Conservation (phyloP, 2,797 vertebrate genomes). For the Thripadectes ignobilis region DNA sequence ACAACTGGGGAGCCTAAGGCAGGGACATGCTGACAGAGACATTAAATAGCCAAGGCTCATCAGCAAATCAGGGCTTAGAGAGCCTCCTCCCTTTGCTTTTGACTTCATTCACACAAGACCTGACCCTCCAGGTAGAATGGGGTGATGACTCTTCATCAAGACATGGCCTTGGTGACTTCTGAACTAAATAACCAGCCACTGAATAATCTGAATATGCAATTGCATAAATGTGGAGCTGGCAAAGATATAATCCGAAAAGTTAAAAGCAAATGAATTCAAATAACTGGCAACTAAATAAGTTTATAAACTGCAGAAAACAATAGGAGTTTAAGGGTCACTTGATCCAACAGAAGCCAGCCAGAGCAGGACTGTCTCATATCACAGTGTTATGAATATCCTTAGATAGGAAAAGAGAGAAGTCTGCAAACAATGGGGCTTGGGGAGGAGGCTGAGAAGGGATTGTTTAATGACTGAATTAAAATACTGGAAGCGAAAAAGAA, state of each 20-base stretch:
- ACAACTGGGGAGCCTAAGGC: conserved; percentile 14
- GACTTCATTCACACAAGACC: background rate
- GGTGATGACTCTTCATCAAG: background rate
- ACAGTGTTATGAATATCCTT: conserved; percentile 24
- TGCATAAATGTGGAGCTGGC: background rate
- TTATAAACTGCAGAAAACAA: conserved; percentile 45
- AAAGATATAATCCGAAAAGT: background rate
- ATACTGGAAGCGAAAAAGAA: background rate
- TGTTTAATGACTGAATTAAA: conserved; percentile 31
- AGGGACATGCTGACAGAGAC: conserved; percentile 13
- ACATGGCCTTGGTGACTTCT: background rate
- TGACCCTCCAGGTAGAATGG: background rate
- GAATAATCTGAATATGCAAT: background rate
- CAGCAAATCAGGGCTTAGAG: background rate
- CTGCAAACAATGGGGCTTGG: conserved; percentile 27
- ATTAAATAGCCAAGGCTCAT: background rate
- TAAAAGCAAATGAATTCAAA: conserved; percentile 6
- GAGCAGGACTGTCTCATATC: conserved; percentile 21
- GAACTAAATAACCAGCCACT: background rate
- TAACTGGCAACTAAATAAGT: background rate
- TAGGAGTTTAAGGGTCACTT: conserved; percentile 32
- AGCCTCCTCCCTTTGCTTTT: background rate
- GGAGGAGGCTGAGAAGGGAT: background rate
- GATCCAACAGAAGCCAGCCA: conserved; percentile 39
- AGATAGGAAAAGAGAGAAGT: conserved; percentile 38